phyloP scores from a whole-genome alignment of 2,888 invertebrate species.

The Ellobium chinense region DNA sequence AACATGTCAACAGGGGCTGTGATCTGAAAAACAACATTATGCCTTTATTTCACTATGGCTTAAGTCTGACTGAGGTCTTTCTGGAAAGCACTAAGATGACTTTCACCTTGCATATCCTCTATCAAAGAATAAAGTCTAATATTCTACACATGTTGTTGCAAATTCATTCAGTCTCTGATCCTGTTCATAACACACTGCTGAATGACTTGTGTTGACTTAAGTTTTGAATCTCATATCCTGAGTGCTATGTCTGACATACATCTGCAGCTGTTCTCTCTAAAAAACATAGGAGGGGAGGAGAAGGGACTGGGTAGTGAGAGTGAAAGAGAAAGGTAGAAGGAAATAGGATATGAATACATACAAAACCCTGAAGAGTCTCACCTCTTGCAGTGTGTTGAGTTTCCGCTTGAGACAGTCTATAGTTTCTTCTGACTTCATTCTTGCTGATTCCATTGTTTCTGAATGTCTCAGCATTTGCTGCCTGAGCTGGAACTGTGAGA shows the following conservation, averaged over 20 bases:
- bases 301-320: background rate
- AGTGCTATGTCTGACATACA: background rate
- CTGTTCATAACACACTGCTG: no score
- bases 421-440: conserved; percentile 72
- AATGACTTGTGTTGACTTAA: no score
- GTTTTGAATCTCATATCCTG: no score
- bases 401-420: conserved; percentile 69
- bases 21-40: no score
- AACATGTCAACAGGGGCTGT: no score
- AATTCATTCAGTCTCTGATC: no score
- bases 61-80: no score
- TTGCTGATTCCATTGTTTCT: conserved; percentile 68
- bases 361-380: conserved; percentile 49
- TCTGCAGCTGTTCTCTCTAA: background rate
- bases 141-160: no score
- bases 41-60: no score
- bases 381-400: conserved; percentile 71
- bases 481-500: conserved; percentile 66
- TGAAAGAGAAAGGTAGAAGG: background rate
- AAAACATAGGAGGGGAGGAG: background rate
- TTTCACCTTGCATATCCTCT: no score
- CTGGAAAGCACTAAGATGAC: no score
- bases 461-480: conserved; percentile 72
- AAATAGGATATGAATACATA: background rate
- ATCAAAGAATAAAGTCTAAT: no score